Evolutionary conservation across 2,797 vertebrate genomes (phyloP).

Genomic region (Girardinus metallicus): DNA sequence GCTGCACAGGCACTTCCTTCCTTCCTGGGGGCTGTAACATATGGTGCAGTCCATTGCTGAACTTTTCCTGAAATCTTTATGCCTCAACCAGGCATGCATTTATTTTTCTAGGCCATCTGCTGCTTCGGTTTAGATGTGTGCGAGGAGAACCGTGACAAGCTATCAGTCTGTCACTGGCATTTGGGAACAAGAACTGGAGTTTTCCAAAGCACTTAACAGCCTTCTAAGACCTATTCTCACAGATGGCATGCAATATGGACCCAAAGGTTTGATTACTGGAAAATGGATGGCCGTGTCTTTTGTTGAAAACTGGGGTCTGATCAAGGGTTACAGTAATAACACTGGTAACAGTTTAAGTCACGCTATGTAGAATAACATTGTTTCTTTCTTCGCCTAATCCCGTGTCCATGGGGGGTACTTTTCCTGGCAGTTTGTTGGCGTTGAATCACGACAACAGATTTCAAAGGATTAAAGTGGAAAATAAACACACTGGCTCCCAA

Average conservation of each 20-base stretch:
- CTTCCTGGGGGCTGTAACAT: constrained; percentile 51
- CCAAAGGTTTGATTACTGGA: constrained; percentile 48
- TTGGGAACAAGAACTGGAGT: constrained; percentile 48
- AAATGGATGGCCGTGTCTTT: constrained; percentile 54
- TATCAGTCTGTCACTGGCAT: constrained; percentile 55
- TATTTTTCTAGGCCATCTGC: constrained; percentile 65
- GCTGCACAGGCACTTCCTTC: constrained; percentile 19
- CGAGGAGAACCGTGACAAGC: constrained; percentile 51
- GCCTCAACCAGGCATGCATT: constrained; percentile 39
- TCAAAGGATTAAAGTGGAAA: constrained; percentile 1
- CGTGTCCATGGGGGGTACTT: background rate
- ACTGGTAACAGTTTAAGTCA: constrained; percentile 17
- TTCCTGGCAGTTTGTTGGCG: constrained; percentile 24
- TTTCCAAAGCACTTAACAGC: constrained; percentile 56
- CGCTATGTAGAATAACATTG: background rate
- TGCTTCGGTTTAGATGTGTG: constrained; percentile 36
- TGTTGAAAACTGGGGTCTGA: constrained; percentile 26
- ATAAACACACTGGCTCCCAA: constrained; percentile 1
- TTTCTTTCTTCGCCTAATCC: constrained; percentile 8
- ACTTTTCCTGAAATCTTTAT: constrained; percentile 60
- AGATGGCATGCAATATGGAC: constrained; percentile 64
- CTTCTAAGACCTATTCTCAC: constrained; percentile 39
- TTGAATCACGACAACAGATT: constrained; percentile 18
- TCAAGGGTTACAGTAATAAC: constrained; percentile 38
- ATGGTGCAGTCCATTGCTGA: constrained; percentile 48